phyloP scores from a whole-genome alignment of 2,113 vertebrate genomes.

The Nibea albiflora region DNA sequence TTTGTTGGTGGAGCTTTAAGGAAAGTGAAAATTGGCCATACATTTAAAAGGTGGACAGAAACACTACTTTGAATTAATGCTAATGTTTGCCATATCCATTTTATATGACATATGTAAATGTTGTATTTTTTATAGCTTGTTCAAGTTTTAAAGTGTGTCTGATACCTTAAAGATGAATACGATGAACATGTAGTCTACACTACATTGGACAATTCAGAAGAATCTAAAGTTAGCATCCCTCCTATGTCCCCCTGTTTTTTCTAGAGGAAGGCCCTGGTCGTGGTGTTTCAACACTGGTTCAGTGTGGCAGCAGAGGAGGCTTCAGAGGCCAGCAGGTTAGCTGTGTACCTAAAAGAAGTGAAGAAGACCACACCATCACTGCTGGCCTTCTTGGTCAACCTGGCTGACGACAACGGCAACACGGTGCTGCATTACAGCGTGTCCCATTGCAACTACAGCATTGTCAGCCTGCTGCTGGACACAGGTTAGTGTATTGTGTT shows the following conservation, averaged over 20 bases:
- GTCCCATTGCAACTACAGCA: constrained; percentile 92
- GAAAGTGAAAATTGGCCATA: neutral
- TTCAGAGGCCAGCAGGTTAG: constrained; percentile 83
- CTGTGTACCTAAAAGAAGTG: constrained; percentile 83
- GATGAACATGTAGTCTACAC: no score
- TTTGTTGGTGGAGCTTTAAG: constrained; percentile 1
- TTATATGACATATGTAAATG: neutral
- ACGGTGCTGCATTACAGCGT: constrained; percentile 95
- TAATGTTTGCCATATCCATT: neutral
- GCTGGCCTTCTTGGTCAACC: constrained; percentile 89
- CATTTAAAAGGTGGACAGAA: neutral
- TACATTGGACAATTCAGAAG: neutral
- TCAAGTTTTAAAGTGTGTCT: neutral
- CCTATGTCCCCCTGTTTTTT: constrained; percentile 18
- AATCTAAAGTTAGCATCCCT: neutral
- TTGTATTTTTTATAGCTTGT: neutral
- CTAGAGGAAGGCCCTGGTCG: constrained; percentile 85
- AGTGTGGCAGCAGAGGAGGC: constrained; percentile 88
- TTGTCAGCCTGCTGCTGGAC: constrained; percentile 90
- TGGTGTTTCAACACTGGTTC: constrained; percentile 94
- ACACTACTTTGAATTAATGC: neutral
- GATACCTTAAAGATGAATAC: neutral
- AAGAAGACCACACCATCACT: constrained; percentile 80
- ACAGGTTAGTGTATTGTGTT: constrained; percentile 83
- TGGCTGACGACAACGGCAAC: constrained; percentile 93